phyloP scores from a whole-genome alignment of 2,113 vertebrate species.

The Corvus hawaiiensis region DNA sequence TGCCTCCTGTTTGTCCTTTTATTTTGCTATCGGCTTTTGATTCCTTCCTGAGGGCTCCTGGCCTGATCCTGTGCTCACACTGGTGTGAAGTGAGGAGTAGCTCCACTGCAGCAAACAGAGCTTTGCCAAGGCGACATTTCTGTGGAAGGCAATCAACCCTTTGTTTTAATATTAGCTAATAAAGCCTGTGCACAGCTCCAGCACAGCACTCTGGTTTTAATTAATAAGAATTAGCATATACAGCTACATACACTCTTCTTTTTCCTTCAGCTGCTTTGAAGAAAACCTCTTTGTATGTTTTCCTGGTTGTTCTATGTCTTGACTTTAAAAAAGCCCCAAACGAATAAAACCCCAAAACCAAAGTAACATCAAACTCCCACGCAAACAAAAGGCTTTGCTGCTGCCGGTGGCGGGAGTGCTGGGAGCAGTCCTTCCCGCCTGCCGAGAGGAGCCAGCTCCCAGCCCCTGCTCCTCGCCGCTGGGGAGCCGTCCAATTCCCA shows the following conservation, averaged over 20 bases:
- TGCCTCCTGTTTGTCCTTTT: slow-evolving; percentile 25
- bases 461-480: not conserved
- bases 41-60: not conserved
- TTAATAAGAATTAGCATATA: slow-evolving; percentile 56
- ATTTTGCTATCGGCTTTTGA: not conserved
- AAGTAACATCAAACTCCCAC: not conserved
- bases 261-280: slow-evolving; percentile 25
- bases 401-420: not conserved
- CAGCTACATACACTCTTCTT: not conserved
- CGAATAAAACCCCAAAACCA: not conserved
- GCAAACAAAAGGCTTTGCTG: not conserved
- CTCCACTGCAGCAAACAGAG: not conserved
- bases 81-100: not conserved
- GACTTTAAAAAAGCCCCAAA: not conserved
- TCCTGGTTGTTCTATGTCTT: not conserved
- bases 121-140: not conserved
- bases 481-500: not conserved
- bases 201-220: slow-evolving; percentile 28
- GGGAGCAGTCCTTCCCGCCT: not conserved
- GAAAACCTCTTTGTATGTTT: slow-evolving; percentile 21
- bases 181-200: not conserved
- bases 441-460: not conserved
- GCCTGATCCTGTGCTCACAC: not conserved
- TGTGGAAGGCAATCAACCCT: not conserved
- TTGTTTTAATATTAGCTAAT: slow-evolving; percentile 47